Evolutionary conservation across 2,888 invertebrate genomes (phyloP).

Genomic region (Ctena decussata): DNA sequence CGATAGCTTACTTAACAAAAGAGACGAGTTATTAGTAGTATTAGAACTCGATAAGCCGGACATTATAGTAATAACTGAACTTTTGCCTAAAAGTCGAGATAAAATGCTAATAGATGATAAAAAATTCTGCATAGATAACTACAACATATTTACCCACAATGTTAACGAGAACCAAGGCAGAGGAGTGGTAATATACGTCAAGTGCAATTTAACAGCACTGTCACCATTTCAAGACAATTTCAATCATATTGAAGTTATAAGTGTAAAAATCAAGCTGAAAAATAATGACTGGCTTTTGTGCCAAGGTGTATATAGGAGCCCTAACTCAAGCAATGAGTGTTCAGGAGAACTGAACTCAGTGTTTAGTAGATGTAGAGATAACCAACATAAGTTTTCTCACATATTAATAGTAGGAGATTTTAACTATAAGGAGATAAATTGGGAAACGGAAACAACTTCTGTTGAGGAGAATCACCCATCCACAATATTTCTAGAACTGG

Average conservation of each 20-base stretch:
- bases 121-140: not conserved
- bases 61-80: not conserved
- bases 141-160: not conserved
- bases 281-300: not conserved
- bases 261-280: not conserved
- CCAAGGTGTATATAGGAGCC: not conserved
- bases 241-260: not conserved
- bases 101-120: not conserved
- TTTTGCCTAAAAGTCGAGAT: not conserved
- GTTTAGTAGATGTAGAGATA: not conserved
- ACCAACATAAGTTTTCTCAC: not conserved
- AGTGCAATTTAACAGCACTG: not conserved
- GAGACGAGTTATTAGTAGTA: not conserved
- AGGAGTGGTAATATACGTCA: not conserved
- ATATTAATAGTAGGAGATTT: conserved; percentile 8
- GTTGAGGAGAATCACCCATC: not conserved
- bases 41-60: not conserved
- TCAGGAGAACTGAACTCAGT: not conserved
- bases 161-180: not conserved
- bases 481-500: not conserved
- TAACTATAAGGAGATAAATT: conserved; percentile 9
- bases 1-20: not conserved
- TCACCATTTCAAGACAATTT: not conserved
- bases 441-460: not conserved
- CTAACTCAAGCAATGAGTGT: not conserved